phyloP scores from a whole-genome alignment of 2,888 invertebrate genomes.

The Thymelicus acteon region DNA sequence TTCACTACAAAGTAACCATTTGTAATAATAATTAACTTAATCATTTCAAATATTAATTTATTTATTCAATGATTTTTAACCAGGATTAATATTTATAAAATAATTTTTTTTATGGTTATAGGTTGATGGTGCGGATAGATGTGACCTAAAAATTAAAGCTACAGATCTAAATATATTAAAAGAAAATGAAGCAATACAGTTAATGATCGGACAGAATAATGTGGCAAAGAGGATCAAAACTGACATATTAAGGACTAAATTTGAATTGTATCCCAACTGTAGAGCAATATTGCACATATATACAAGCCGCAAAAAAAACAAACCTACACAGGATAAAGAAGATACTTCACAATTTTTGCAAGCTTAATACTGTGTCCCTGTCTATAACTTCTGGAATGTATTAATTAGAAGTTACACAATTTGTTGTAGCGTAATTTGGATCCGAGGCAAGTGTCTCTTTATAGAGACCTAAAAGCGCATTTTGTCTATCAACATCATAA shows the following conservation, averaged over 20 bases:
- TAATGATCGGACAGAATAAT: conserved; percentile 64
- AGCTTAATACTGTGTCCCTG: not conserved
- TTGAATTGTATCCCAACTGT: conserved; percentile 71
- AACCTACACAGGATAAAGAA: conserved; percentile 28
- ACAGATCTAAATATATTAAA: conserved; percentile 59
- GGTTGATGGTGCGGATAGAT: conserved; percentile 77
- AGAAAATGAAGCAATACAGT: conserved; percentile 65
- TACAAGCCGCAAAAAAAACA: conserved; percentile 54
- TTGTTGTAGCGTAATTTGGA: too few relatives aligned
- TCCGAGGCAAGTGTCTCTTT: too few relatives aligned
- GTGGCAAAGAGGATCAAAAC: conserved; percentile 61
- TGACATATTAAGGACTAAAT: conserved; percentile 66
- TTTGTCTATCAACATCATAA: too few relatives aligned
- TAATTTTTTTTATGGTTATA: conserved; percentile 48
- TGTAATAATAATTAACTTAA: too few relatives aligned
- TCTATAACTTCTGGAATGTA: too few relatives aligned
- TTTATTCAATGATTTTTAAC: too few relatives aligned
- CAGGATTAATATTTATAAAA: not conserved
- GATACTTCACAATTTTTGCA: conserved; percentile 11
- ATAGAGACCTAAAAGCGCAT: too few relatives aligned
- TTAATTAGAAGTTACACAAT: too few relatives aligned
- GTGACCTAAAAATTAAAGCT: conserved; percentile 71
- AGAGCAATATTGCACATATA: conserved; percentile 73
- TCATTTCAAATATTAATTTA: too few relatives aligned
- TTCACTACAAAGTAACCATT: too few relatives aligned